phyloP scores from a whole-genome alignment of 2,888 invertebrate genomes.

The Eilema caniola region DNA sequence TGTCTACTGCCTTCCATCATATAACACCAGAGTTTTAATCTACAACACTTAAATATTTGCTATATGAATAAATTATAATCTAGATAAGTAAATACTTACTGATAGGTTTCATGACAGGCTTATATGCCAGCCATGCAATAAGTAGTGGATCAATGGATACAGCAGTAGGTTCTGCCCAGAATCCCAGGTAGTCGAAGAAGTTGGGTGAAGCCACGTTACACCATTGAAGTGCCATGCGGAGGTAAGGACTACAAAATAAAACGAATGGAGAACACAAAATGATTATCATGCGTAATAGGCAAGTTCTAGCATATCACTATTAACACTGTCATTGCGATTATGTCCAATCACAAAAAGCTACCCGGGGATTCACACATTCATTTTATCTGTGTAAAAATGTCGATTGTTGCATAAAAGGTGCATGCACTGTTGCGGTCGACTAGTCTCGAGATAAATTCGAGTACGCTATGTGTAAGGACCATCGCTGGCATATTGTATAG shows the following conservation, averaged over 20 bases:
- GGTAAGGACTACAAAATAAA: conserved; percentile 64
- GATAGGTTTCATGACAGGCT: conserved; percentile 54
- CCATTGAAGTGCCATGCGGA: conserved; percentile 69
- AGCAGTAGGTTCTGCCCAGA: conserved; percentile 70
- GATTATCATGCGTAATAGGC: not conserved
- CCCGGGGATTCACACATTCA: too few species aligned
- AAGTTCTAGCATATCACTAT: too few species aligned
- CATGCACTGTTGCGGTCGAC: too few species aligned
- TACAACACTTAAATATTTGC: not conserved
- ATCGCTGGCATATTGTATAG: too few species aligned
- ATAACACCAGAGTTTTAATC: too few species aligned
- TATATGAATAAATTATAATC: not conserved
- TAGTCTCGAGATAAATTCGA: too few species aligned
- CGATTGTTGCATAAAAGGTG: too few species aligned
- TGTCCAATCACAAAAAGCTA: too few species aligned
- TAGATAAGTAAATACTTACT: conserved; percentile 52
- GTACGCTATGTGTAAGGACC: too few species aligned
- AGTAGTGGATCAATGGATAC: conserved; percentile 88
- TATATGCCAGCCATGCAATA: conserved; percentile 89
- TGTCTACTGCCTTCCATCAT: too few species aligned
- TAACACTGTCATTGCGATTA: too few species aligned
- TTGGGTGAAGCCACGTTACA: conserved; percentile 45
- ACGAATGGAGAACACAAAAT: not conserved
- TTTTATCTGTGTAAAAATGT: too few species aligned
- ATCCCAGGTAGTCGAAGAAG: conserved; percentile 67